A percentile compares a stretch with the other conserved stretches of the same genome.
Evolutionary conservation across 2,888 invertebrate genomes (phyloP).

Genomic region (Caenorhabditis plicata): DNA sequence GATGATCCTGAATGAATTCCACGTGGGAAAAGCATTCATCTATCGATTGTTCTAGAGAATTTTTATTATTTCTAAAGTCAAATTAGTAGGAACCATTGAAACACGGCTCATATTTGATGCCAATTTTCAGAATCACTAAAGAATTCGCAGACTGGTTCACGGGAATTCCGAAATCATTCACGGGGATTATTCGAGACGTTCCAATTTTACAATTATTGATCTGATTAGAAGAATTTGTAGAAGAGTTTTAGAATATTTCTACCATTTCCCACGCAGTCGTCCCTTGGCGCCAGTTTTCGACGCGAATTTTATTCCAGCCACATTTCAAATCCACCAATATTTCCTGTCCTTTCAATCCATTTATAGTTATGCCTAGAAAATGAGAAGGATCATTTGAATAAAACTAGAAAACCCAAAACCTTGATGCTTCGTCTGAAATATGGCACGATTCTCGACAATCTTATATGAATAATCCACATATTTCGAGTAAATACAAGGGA

Average conservation of each 20-base stretch:
- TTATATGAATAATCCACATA: too few species aligned
- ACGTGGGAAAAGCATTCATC: constrained; percentile 11
- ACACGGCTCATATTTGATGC: constrained; percentile 7
- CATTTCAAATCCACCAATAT: constrained; percentile 11
- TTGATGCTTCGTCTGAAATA: too few species aligned
- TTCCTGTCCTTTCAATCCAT: constrained; percentile 6
- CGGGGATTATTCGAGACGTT: not conserved
- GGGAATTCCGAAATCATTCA: constrained; percentile 10
- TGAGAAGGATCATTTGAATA: too few species aligned
- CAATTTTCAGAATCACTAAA: constrained; percentile 6
- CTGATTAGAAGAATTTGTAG: not conserved
- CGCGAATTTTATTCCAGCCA: constrained; percentile 8
- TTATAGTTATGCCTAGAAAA: constrained; percentile 10
- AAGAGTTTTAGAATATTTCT: not conserved
- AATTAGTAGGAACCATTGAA: not conserved
- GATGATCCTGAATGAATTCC: constrained; percentile 18
- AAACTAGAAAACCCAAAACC: too few species aligned
- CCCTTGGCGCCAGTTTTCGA: constrained; percentile 3
- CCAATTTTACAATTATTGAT: constrained; percentile 14
- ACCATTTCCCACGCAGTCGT: constrained; percentile 5
- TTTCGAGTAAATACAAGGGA: too few species aligned
- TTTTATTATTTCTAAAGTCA: not conserved
- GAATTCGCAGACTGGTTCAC: too few species aligned
- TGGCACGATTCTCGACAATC: too few species aligned
- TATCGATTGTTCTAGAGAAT: constrained; percentile 4